A percentile compares a stretch with the other conserved stretches of the same genome.
phyloP scores from a whole-genome alignment of 1,140 invertebrate genomes.

The Monochamus saltuarius region DNA sequence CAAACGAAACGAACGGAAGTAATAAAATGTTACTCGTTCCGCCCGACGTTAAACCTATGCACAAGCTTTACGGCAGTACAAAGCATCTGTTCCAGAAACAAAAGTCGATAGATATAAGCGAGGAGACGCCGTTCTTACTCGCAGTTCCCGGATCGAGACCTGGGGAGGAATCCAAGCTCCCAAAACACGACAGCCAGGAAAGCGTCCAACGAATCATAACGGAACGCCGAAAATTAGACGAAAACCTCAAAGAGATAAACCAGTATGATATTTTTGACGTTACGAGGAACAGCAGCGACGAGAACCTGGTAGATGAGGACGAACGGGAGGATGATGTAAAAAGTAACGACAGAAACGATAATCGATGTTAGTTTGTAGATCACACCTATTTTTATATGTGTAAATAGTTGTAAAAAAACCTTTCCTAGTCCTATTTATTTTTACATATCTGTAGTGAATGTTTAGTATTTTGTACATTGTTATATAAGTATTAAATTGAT shows the following conservation, averaged over 20 bases:
- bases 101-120: slow-evolving; percentile 43
- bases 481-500: slow-evolving; percentile 19
- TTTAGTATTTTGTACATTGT: slow-evolving; percentile 30
- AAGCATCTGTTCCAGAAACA: slow-evolving; percentile 51
- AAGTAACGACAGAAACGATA: slow-evolving; percentile 21
- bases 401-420: slow-evolving; percentile 29
- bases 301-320: slow-evolving; percentile 35
- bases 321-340: slow-evolving; percentile 13
- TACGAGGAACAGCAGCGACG: slow-evolving; percentile 40
- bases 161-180: slow-evolving; percentile 1
- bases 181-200: slow-evolving; percentile 48
- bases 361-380: slow-evolving; percentile 18
- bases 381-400: slow-evolving; percentile 32
- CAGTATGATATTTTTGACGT: slow-evolving; percentile 47
- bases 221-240: slow-evolving; percentile 47
- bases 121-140: slow-evolving; percentile 46
- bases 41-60: slow-evolving; percentile 39
- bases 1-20: slow-evolving; percentile 32
- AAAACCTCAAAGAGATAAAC: slow-evolving; percentile 46
- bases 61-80: slow-evolving; percentile 51
- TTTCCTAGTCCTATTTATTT: slow-evolving; percentile 23
- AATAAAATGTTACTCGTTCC: slow-evolving; percentile 41
- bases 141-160: slow-evolving; percentile 3
- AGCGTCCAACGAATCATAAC: slow-evolving; percentile 49
- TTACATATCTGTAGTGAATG: slow-evolving; percentile 33